Evolutionary conservation across 2,888 invertebrate species (phyloP), one percentile per base, ranked within the genome.

Genomic region (Acleris laterana): DNA sequence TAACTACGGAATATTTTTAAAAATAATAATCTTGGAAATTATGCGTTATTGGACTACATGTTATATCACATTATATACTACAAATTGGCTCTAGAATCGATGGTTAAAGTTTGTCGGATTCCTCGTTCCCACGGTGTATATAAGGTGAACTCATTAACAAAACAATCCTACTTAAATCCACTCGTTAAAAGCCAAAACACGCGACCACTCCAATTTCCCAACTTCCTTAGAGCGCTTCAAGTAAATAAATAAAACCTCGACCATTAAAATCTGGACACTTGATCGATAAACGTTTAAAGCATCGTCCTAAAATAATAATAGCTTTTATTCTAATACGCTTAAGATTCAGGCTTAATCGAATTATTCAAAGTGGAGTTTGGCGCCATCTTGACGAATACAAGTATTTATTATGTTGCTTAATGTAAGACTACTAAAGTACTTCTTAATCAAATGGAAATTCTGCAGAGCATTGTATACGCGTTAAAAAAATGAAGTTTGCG

Each of bases 331-430:
- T 70, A 69, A 72, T 68, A 68, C 63, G 55, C 67, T 71, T 75
- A 78, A 74, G 71, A 72, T 66, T 62, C 64, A 69, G 44, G 55
- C 28, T 86, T 87, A 88, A 89, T 90, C 83, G 88, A 88, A 89
- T 90, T 89, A 90, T 90, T 88, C 87, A 88, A 89, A 88, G 88
- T 85, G 84, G 87, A 78, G 84, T 78, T 72, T 62, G 72, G 85
- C 88, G 87, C 86, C 78, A 77, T 71, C 72, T 83, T 84, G 77
- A 80, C 87, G 76, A 77, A 80, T 77, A 77, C 77, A 70, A 75
- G 74, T 78, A 75, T 79, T 79, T 78, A 77, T 75, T 9, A 25
- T 60, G 20, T 32, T 42, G 55, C 55, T 38, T 38, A 52, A 28
- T 19, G 13, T 55, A 20, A 20, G 42, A 55, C 16, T 7, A 13